Percentiles rank a stretch among this genome's conserved stretches.
Conservation (phyloP, 2,888 invertebrate genomes). For the Celastrina argiolus region DNA sequence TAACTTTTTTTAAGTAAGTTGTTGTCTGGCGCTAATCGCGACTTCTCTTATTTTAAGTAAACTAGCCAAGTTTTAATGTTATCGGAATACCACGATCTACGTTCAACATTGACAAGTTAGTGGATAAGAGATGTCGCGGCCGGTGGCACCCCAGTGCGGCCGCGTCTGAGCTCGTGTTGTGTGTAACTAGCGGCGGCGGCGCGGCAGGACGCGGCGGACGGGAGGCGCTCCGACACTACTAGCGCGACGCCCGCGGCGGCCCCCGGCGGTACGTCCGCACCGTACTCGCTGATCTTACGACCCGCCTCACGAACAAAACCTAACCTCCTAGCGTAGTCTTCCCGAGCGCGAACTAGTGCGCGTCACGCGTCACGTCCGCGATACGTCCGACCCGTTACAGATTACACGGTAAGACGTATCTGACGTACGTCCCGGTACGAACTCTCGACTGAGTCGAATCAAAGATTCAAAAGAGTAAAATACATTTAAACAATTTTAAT, state of each 20-base stretch:
- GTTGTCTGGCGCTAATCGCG: background rate
- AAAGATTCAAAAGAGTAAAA: background rate
- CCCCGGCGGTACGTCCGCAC: conserved; percentile 34
- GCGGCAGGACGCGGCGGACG: conserved; percentile 39
- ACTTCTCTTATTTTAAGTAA: background rate
- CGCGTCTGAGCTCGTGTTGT: conserved; percentile 42
- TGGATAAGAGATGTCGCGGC: conserved; percentile 21
- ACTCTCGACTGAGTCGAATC: conserved; percentile 32
- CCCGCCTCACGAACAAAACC: conserved; percentile 24
- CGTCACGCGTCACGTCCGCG: conserved; percentile 22
- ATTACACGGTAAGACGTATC: conserved; percentile 35
- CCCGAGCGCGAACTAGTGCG: conserved; percentile 20
- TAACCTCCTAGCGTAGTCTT: conserved; percentile 23
- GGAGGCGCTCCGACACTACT: conserved; percentile 29
- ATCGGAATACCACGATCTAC: no score
- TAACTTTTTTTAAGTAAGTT: background rate
- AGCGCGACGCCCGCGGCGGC: conserved; percentile 40
- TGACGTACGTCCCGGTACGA: conserved; percentile 41
- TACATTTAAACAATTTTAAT: conserved; percentile 43
- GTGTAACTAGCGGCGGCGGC: conserved; percentile 47
- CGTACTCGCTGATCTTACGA: conserved; percentile 26
- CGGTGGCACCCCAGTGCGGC: conserved; percentile 10
- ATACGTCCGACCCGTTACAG: conserved; percentile 11
- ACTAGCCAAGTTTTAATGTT: background rate
- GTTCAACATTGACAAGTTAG: no score